phyloP scores from a whole-genome alignment of 2,888 invertebrate species.

The Apodemia duryi region DNA sequence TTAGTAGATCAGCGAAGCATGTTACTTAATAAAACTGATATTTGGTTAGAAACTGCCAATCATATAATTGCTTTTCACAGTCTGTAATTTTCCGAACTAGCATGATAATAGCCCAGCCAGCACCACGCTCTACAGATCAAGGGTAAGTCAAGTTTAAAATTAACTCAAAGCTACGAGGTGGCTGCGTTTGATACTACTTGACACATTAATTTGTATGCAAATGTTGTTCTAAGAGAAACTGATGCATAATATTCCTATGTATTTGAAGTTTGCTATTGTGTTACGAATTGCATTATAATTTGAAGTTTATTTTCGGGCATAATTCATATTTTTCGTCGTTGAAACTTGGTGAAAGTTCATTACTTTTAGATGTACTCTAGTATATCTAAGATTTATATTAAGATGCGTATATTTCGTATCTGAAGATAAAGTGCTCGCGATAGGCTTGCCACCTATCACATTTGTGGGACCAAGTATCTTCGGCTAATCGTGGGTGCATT shows the following conservation, averaged over 20 bases:
- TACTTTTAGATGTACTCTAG: too few relatives aligned
- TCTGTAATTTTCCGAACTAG: neutral
- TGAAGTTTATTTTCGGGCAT: neutral
- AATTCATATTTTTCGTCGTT: too few relatives aligned
- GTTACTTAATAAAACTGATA: neutral
- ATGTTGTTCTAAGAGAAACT: neutral
- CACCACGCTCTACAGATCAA: neutral
- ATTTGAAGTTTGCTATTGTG: slow-evolving; percentile 4
- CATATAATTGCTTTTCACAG: neutral
- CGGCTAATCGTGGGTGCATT: too few relatives aligned
- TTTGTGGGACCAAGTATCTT: too few relatives aligned
- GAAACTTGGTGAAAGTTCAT: too few relatives aligned
- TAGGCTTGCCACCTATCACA: too few relatives aligned
- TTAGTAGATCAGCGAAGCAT: neutral
- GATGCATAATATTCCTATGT: slow-evolving; percentile 8
- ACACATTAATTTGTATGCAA: slow-evolving; percentile 10
- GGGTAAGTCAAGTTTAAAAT: slow-evolving; percentile 11
- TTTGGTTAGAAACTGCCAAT: neutral
- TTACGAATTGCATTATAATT: neutral
- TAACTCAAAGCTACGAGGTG: neutral
- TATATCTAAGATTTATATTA: too few relatives aligned
- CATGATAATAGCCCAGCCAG: neutral
- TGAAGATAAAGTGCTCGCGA: too few relatives aligned
- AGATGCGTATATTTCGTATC: too few relatives aligned
- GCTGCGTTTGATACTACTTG: slow-evolving; percentile 6